Evolutionary conservation across 1,140 invertebrate genomes (phyloP).

Genomic region (Drosophila ogumai): DNA sequence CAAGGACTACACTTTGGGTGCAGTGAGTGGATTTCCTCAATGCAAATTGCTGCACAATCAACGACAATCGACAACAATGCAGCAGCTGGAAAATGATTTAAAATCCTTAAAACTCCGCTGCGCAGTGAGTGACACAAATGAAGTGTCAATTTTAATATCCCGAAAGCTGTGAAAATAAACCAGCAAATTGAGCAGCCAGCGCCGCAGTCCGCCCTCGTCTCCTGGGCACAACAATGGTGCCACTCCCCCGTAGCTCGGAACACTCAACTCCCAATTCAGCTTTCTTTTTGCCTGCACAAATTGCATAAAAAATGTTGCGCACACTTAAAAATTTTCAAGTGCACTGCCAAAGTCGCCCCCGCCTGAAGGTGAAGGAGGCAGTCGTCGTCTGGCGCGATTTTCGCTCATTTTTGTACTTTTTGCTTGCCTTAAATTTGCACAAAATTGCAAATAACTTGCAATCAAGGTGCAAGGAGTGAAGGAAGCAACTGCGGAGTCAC

Average conservation of each 20-base stretch:
- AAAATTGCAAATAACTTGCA: slow-evolving; percentile 82
- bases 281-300: slow-evolving; percentile 39
- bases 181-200: slow-evolving; percentile 61
- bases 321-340: slow-evolving; percentile 73
- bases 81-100: slow-evolving; percentile 35
- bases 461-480: slow-evolving; percentile 69
- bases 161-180: slow-evolving; percentile 38
- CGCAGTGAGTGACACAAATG: slow-evolving; percentile 50
- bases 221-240: slow-evolving; percentile 30
- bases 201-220: slow-evolving; percentile 11
- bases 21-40: slow-evolving; percentile 16
- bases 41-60: slow-evolving; percentile 43
- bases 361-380: background rate
- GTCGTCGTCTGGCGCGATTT: slow-evolving; percentile 23
- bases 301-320: slow-evolving; percentile 72
- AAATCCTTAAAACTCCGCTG: slow-evolving; percentile 36
- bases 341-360: slow-evolving; percentile 51
- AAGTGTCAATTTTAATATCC: slow-evolving; percentile 70
- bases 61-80: slow-evolving; percentile 20
- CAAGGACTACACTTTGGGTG: slow-evolving; percentile 36
- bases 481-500: slow-evolving; percentile 53
- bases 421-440: slow-evolving; percentile 64
- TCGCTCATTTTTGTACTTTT: slow-evolving; percentile 27
- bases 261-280: slow-evolving; percentile 1
- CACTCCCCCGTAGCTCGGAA: background rate